phyloP scores from a whole-genome alignment of 2,888 invertebrate genomes.

The Bugula neritina region DNA sequence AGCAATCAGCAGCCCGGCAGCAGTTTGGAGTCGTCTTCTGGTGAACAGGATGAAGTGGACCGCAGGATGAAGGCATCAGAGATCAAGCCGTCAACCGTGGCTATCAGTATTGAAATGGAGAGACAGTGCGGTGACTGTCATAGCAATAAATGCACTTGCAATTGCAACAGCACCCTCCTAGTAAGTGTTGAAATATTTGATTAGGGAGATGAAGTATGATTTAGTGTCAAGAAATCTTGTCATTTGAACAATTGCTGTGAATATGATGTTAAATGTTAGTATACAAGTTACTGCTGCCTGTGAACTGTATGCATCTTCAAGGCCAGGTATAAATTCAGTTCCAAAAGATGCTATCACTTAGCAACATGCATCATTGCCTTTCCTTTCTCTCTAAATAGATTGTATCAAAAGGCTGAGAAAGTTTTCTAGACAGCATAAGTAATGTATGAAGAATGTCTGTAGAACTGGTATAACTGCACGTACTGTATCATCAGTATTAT shows the following conservation, averaged over 20 bases:
- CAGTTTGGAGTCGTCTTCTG: not conserved
- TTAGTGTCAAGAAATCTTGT: too few relatives aligned
- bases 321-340: not conserved
- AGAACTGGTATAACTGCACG: not conserved
- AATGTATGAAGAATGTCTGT: too few relatives aligned
- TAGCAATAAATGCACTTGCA: constrained; percentile 6
- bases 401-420: too few relatives aligned
- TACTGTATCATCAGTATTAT: not conserved
- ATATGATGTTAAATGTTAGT: not conserved
- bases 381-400: not conserved
- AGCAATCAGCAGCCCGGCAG: not conserved
- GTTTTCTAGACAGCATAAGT: too few relatives aligned
- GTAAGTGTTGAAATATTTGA: not conserved
- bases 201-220: too few relatives aligned
- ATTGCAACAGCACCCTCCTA: not conserved
- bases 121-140: constrained; percentile 12
- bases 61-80: constrained; percentile 19
- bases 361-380: not conserved
- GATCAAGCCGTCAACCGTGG: constrained; percentile 11
- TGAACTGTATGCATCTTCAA: not conserved
- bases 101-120: not conserved
- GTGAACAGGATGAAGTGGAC: not conserved
- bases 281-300: too few relatives aligned
- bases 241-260: not conserved
- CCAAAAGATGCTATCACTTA: not conserved